Evolutionary conservation across 1,140 invertebrate species (phyloP).

Genomic region (Aphelinus atriplicis): DNA sequence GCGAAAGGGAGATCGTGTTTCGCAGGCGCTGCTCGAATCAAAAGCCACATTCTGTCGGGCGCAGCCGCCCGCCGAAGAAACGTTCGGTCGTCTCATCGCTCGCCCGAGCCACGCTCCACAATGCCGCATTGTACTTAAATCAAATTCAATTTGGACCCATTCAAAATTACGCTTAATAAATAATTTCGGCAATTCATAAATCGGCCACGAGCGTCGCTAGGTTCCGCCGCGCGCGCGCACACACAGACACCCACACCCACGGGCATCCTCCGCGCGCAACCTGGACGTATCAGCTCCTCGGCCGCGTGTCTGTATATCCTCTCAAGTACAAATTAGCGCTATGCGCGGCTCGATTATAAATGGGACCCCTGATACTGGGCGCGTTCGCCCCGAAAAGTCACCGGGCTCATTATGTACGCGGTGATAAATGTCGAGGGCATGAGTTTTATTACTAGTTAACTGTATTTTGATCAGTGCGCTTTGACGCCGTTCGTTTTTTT

Average conservation of each 20-base stretch:
- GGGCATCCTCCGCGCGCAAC: no score
- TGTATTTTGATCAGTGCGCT: constrained; percentile 26
- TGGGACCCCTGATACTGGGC: background rate
- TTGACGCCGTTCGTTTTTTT: background rate
- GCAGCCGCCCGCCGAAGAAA: no score
- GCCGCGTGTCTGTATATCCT: background rate
- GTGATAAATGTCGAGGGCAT: constrained; percentile 34
- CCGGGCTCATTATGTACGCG: constrained; percentile 18
- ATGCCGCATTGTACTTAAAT: constrained; percentile 66
- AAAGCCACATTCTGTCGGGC: constrained; percentile 17
- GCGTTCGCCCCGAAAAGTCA: background rate
- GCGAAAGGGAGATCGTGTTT: no score
- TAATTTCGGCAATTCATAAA: constrained; percentile 68
- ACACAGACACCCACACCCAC: no score
- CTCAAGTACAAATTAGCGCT: constrained; percentile 30
- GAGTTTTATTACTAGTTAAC: constrained; percentile 39
- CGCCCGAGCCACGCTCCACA: constrained; percentile 52
- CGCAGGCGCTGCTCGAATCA: constrained; percentile 38
- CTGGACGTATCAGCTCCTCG: no score
- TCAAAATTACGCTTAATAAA: constrained; percentile 68
- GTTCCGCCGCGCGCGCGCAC: background rate
- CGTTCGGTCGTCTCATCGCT: constrained; percentile 51
- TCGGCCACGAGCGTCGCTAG: constrained; percentile 38
- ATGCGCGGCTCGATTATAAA: constrained; percentile 7
- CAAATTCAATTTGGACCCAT: constrained; percentile 67